A percentile compares a stretch with the other conserved stretches of the same genome.
Evolutionary conservation across 2,888 invertebrate genomes (phyloP).

Genomic region (Poecilus cupreus): DNA sequence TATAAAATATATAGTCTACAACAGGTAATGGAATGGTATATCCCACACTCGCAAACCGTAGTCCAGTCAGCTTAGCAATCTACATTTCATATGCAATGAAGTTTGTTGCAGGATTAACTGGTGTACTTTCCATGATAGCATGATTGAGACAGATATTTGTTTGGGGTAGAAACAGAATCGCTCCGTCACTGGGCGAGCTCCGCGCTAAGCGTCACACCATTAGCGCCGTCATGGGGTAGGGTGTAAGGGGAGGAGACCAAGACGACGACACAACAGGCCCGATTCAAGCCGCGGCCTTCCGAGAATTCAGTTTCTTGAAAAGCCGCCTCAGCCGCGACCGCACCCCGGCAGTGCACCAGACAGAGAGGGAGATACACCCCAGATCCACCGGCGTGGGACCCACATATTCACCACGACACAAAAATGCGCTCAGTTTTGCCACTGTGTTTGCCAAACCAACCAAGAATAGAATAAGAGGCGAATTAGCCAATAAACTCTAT

Average conservation of each 20-base stretch:
- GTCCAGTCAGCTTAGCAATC: no score
- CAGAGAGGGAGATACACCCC: constrained; percentile 3
- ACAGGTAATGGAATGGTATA: no score
- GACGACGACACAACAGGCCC: neutral
- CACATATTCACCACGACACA: neutral
- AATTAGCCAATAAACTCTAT: no score
- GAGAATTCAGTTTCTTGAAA: constrained; percentile 43
- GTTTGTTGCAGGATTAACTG: no score
- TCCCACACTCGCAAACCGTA: no score
- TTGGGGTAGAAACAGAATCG: neutral
- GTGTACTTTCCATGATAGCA: no score
- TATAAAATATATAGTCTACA: no score
- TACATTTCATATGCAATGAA: no score
- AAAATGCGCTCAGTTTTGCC: neutral
- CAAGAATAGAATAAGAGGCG: no score
- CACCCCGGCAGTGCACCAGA: constrained; percentile 26
- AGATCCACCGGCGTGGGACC: neutral
- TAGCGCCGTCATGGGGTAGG: constrained; percentile 1
- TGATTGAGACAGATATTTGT: no score
- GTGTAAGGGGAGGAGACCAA: neutral
- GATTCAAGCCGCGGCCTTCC: constrained; percentile 27
- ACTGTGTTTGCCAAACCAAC: no score
- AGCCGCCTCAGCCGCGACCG: constrained; percentile 7
- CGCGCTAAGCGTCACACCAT: neutral
- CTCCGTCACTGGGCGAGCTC: neutral